Evolutionary conservation across 2,113 vertebrate genomes (phyloP).

Genomic region (Astatotilapia flaviijosephi): DNA sequence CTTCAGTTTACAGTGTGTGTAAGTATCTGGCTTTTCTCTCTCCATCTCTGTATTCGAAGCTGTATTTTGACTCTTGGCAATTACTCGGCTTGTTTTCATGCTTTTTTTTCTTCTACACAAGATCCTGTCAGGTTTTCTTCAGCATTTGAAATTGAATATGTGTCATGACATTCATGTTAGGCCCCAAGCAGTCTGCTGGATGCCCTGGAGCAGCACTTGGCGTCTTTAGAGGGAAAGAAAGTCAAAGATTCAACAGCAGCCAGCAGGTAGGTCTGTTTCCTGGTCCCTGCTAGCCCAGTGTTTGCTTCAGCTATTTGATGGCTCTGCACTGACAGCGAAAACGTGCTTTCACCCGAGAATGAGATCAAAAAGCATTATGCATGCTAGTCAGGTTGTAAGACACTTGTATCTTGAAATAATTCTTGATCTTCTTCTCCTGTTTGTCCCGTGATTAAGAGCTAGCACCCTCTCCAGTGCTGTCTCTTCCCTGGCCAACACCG

Average conservation of each 20-base stretch:
- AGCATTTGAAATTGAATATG: constrained; percentile 8
- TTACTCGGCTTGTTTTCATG: constrained; percentile 48
- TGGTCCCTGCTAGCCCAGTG: constrained; percentile 62
- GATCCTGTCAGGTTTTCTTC: background rate
- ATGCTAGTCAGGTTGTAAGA: background rate
- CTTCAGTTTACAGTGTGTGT: constrained; percentile 80
- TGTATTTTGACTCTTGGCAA: constrained; percentile 1
- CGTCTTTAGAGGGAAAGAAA: constrained; percentile 97
- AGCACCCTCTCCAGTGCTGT: constrained; percentile 97
- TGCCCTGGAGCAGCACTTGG: constrained; percentile 97
- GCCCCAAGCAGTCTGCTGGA: constrained; percentile 97
- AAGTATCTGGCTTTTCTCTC: constrained; percentile 71
- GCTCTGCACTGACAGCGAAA: background rate
- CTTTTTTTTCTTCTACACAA: constrained; percentile 17
- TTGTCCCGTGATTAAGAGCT: constrained; percentile 70
- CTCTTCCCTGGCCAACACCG: constrained; percentile 93
- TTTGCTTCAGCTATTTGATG: background rate
- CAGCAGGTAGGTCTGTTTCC: constrained; percentile 79
- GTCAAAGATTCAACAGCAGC: constrained; percentile 97
- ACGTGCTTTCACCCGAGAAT: background rate
- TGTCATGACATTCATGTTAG: constrained; percentile 50
- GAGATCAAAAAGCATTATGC: background rate
- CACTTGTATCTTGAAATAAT: background rate
- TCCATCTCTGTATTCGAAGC: constrained; percentile 40
- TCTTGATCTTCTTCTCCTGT: background rate